phyloP scores from a whole-genome alignment of 2,113 vertebrate genomes.

The Seriola dumerili region DNA sequence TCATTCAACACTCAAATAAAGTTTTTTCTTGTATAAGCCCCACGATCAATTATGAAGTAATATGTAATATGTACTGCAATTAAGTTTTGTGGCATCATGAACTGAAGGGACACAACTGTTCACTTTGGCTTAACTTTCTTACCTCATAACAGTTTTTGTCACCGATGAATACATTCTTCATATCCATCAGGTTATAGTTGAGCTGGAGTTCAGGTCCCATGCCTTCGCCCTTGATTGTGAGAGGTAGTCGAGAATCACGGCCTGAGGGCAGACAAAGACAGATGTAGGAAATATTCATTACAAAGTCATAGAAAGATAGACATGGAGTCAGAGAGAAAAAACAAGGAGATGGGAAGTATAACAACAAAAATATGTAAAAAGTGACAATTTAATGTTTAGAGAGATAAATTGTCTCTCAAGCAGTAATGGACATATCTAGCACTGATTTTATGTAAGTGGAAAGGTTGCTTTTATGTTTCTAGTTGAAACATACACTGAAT shows the following conservation, averaged over 20 bases:
- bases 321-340: not conserved
- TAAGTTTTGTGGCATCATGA: not conserved
- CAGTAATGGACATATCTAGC: not conserved
- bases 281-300: not conserved
- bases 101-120: too few species aligned
- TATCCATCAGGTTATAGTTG: slow-evolving; percentile 82
- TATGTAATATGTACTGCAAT: not conserved
- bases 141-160: slow-evolving; percentile 87
- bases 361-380: not conserved
- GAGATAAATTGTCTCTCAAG: too few species aligned
- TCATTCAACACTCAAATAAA: not conserved
- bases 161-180: slow-evolving; percentile 85
- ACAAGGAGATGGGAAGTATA: not conserved
- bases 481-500: slow-evolving; percentile 8
- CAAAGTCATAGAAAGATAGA: slow-evolving; percentile 9
- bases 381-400: not conserved
- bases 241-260: slow-evolving; percentile 84
- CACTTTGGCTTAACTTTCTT: not conserved
- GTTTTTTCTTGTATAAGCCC: not conserved
- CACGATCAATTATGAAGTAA: not conserved
- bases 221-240: slow-evolving; percentile 87
- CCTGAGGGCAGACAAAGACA: slow-evolving; percentile 79
- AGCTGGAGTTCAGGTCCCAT: slow-evolving; percentile 87
- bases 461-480: not conserved
- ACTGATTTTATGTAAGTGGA: not conserved